Evolutionary conservation across 2,797 vertebrate species (phyloP), one percentile per base, ranked within the genome.

Genomic region (Falco naumanni): DNA sequence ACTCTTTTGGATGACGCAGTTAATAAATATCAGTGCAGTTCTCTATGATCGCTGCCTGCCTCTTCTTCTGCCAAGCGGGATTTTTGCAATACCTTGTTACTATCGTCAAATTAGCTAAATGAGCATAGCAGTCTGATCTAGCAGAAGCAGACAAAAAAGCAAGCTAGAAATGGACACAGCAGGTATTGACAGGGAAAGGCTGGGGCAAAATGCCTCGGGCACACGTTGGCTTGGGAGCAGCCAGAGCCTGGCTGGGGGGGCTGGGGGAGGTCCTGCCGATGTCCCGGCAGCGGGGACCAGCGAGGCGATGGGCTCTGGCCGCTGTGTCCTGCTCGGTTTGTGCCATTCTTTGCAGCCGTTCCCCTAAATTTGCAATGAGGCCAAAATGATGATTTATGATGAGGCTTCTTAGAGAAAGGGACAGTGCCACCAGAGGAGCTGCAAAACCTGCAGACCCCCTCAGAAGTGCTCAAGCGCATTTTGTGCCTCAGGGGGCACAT

Each of bases 391-490:
- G 19, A 78, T 31, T 71, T 64, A 21, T 2, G 22, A 64, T 45
- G 39, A 75, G 28, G 21, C 41, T 53, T 68, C 64, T 39, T n/a
- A 39, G 21, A 85, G 82, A 47, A 90, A 88, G 47, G 31, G 76
- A 25, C 16, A 34, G 59, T 29, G 69, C 8, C 29, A 81, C 19
- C 50, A 17, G 61, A 28, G 1, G 8, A 91, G 21, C 48, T 41
- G 39, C 9, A 66, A 64, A 33, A 85, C 33, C 39, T 57, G 60
- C 41, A 64, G 28, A 56, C 5, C 10, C 0, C 0, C 51, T 41
- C 71, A 39, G 31, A 51, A 74, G 45, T 5, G 19, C 59, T 21
- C 0, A 0, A 53, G 18, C 47, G 45, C 5, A 1, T 45, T 47
- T 75, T 56, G 37, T 89, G 60, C 53, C 18, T 26, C 26, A 50